phyloP scores from a whole-genome alignment of 2,888 invertebrate species.

The Agonopterix heracliana region DNA sequence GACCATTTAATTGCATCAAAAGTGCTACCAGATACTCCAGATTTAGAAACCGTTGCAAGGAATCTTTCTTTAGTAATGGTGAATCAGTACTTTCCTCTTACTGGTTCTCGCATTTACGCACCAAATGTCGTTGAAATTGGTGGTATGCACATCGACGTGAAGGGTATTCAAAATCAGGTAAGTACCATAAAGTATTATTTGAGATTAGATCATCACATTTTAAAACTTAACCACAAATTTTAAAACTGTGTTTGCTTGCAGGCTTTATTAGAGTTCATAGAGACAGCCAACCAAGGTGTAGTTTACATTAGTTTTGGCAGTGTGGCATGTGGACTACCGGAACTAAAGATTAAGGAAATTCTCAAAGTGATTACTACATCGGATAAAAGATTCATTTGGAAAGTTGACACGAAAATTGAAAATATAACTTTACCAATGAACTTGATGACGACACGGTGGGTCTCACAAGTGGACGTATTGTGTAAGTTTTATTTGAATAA shows the following conservation, averaged over 20 bases:
- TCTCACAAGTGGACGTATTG: constrained; percentile 82
- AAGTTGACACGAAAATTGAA: constrained; percentile 77
- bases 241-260: neutral
- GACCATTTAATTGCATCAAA: constrained; percentile 6
- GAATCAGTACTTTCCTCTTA: constrained; percentile 64
- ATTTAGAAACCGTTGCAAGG: constrained; percentile 17
- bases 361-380: constrained; percentile 72
- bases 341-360: constrained; percentile 30
- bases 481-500: constrained; percentile 72
- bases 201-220: no score
- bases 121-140: constrained; percentile 63
- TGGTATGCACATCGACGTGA: constrained; percentile 47
- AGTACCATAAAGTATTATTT: neutral
- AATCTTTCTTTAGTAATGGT: constrained; percentile 44
- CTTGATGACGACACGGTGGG: constrained; percentile 78
- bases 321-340: constrained; percentile 77
- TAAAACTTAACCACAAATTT: no score
- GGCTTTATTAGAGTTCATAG: neutral
- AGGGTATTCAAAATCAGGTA: constrained; percentile 1
- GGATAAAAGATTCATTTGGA: constrained; percentile 73
- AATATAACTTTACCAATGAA: constrained; percentile 58
- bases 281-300: constrained; percentile 72
- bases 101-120: constrained; percentile 50
- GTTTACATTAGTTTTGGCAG: constrained; percentile 82
- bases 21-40: constrained; percentile 10